Percentiles rank a stretch among this genome's conserved stretches.
These are phyloP conservation scores for Bembecia ichneumoniformis DNA, from an alignment of 2,888 invertebrate genomes.

Conservation along the genomic window DNA sequence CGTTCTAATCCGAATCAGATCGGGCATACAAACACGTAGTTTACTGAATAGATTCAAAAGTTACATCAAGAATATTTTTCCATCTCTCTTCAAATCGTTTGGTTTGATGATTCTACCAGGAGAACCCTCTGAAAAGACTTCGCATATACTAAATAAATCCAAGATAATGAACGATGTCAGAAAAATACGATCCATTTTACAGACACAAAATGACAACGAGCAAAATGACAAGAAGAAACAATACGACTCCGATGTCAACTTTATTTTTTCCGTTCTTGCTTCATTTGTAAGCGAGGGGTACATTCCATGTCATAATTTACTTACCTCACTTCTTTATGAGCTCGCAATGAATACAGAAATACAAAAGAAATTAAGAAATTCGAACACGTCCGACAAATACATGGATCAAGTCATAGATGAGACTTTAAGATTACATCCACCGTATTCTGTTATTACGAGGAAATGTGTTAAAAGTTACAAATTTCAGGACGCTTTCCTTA, in stretches of 20 bases:
- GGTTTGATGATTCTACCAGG: constrained; percentile 35
- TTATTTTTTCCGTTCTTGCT: constrained; percentile 37
- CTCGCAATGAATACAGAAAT: constrained; percentile 36
- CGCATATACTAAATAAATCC: constrained; percentile 28
- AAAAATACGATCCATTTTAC: constrained; percentile 31
- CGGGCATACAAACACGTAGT: constrained; percentile 32
- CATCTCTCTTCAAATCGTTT: constrained; percentile 47
- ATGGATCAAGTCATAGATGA: constrained; percentile 52
- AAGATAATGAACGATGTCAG: constrained; percentile 36
- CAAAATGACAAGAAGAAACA: constrained; percentile 25
- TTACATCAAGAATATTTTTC: constrained; percentile 56
- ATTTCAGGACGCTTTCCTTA: constrained; percentile 37
- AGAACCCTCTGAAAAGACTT: constrained; percentile 32
- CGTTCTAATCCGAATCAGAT: constrained; percentile 37
- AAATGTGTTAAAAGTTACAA: constrained; percentile 50
- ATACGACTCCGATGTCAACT: constrained; percentile 29
- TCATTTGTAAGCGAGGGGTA: constrained; percentile 57
- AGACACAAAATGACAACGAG: constrained; percentile 32
- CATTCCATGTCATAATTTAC: constrained; percentile 41
- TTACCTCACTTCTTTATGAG: constrained; percentile 48
- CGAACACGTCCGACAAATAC: constrained; percentile 30
- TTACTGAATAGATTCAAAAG: constrained; percentile 41
- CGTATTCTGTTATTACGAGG: constrained; percentile 48
- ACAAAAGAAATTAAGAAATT: constrained; percentile 39
- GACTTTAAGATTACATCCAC: constrained; percentile 50